Percentiles rank a stretch among this genome's conserved stretches.
phyloP scores from a whole-genome alignment of 2,113 vertebrate genomes.

The Osmerus eperlanus region DNA sequence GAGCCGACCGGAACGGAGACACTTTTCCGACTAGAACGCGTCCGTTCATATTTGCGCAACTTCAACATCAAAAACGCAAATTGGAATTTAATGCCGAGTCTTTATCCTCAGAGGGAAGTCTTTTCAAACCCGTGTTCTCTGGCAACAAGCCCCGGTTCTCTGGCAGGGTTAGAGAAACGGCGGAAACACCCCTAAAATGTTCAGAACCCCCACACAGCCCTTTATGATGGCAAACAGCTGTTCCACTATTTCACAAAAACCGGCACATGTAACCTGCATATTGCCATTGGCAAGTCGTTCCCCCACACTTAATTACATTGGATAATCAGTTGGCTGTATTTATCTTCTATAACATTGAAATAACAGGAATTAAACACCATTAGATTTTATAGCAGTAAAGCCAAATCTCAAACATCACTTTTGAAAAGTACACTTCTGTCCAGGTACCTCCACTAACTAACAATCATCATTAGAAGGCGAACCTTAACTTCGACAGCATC shows the following conservation, averaged over 20 bases:
- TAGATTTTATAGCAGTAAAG: no score
- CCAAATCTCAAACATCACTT: no score
- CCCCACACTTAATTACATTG: no score
- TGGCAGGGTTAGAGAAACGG: slow-evolving; percentile 14
- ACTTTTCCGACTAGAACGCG: slow-evolving; percentile 55
- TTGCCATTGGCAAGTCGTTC: not conserved
- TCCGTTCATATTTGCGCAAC: slow-evolving; percentile 52
- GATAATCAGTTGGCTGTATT: no score
- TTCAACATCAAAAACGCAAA: slow-evolving; percentile 1
- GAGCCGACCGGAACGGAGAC: slow-evolving; percentile 44
- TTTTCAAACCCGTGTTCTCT: slow-evolving; percentile 34
- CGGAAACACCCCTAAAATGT: slow-evolving; percentile 52
- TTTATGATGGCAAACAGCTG: slow-evolving; percentile 45
- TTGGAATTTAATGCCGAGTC: not conserved
- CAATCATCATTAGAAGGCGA: no score
- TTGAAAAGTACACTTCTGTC: no score
- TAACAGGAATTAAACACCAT: no score
- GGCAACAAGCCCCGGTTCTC: slow-evolving; percentile 14
- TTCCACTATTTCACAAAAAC: slow-evolving; percentile 5
- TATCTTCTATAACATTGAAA: no score
- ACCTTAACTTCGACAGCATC: no score
- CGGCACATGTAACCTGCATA: not conserved
- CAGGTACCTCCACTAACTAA: no score
- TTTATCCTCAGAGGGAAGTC: not conserved
- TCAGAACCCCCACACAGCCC: slow-evolving; percentile 18